Percentiles rank a stretch among this genome's conserved stretches.
Evolutionary conservation across 1,140 invertebrate species (phyloP).

Genomic region (Drosophila aff.): DNA sequence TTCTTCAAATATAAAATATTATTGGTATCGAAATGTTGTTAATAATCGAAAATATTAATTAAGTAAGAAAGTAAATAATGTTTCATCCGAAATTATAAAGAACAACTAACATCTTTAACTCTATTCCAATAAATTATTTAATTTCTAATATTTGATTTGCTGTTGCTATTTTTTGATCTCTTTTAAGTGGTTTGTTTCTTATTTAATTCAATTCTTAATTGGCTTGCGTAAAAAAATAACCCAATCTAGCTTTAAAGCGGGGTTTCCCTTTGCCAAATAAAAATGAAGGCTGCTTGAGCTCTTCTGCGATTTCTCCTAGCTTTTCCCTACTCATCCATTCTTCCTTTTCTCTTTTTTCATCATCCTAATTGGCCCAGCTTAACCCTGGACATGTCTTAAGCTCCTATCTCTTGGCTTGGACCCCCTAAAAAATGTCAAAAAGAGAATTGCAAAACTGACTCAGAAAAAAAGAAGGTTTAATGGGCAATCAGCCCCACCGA

Average conservation of each 20-base stretch:
- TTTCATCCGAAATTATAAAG: too few species aligned
- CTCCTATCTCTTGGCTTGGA: constrained; percentile 6
- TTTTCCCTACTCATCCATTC: constrained; percentile 7
- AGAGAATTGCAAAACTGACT: not conserved
- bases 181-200: not conserved
- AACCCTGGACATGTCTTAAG: constrained; percentile 21
- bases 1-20: not conserved
- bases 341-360: constrained; percentile 1
- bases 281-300: not conserved
- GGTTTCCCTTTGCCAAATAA: not conserved
- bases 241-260: not conserved
- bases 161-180: not conserved
- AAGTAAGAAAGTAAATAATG: not conserved
- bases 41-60: not conserved
- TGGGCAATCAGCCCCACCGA: not conserved
- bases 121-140: not conserved
- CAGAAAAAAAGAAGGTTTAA: not conserved
- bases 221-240: not conserved
- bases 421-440: not conserved
- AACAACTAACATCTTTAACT: not conserved
- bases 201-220: not conserved
- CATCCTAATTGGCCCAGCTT: constrained; percentile 29
- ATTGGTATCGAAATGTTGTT: not conserved
- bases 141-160: too few species aligned
- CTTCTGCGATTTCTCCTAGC: not conserved